Evolutionary conservation across 2,888 invertebrate species (phyloP).

Genomic region (Chorisops tibialis): DNA sequence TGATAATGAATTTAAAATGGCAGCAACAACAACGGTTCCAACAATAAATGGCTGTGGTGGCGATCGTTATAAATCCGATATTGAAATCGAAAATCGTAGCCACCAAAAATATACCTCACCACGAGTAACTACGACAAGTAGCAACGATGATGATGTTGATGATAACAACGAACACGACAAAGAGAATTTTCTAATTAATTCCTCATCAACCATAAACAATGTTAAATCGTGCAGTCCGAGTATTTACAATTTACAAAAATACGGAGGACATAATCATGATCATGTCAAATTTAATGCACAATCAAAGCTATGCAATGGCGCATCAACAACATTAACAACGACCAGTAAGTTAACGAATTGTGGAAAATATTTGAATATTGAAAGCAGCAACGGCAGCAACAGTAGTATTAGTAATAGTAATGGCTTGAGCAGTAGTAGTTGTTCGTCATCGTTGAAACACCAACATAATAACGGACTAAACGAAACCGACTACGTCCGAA

Average conservation of each 20-base stretch:
- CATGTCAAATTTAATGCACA: conserved; percentile 6
- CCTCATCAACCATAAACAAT: conserved; percentile 21
- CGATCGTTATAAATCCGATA: conserved; percentile 5
- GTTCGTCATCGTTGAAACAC: background rate
- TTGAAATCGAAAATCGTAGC: background rate
- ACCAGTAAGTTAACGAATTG: conserved; percentile 39
- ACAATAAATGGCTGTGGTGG: conserved; percentile 27
- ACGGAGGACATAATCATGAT: conserved; percentile 21
- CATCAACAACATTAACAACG: conserved; percentile 9
- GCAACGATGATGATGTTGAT: conserved; percentile 17
- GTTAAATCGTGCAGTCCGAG: conserved; percentile 1
- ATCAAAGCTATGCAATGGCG: conserved; percentile 3
- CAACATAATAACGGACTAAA: background rate
- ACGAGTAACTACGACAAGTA: conserved; percentile 13
- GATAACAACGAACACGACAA: conserved; percentile 36
- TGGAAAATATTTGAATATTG: conserved; percentile 28
- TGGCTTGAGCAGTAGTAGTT: background rate
- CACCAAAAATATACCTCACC: conserved; percentile 1
- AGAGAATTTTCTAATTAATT: conserved; percentile 37
- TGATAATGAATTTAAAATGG: conserved; percentile 32
- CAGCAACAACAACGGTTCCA: conserved; percentile 23
- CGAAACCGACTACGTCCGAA: background rate
- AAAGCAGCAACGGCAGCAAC: conserved; percentile 21
- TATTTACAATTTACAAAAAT: conserved; percentile 29
- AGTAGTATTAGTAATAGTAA: conserved; percentile 26